Evolutionary conservation across 2,888 invertebrate genomes (phyloP), one percentile per base, ranked within the genome.

Genomic region (Sesia bembeciformis): DNA sequence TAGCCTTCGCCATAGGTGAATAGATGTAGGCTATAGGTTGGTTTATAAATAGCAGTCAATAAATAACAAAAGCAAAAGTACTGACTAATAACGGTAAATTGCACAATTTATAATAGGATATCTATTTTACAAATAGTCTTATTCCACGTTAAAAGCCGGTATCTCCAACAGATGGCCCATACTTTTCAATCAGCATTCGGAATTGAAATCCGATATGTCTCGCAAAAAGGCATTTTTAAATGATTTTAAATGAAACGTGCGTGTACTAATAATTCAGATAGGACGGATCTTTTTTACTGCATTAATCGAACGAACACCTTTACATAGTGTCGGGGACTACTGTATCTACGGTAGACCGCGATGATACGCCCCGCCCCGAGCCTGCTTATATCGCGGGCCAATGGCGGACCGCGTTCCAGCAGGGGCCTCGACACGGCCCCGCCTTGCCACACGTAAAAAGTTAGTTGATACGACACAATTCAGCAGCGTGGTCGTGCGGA

Each of bases 401-500:
- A 81, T 81, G 54, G 58, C 39, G 53, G 40, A 51, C 52, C 51
- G 55, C 42, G 56, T 40, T 8, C n/a, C 51, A 56, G 59, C 55
- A 65, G 66, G 63, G 63, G 52, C 56, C 53, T 56, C 56, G 51
- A 50, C 50, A 49, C 41, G 63, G 72, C 65, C 60, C 76, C 78
- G 72, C 78, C 77, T 68, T 52, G 53, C 40, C 54, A 50, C 53
- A 61, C 58, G 56, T 61, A 60, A 61, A 62, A 68, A 63, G 66
- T 76, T 73, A 83, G 83, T 83, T 67, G 62, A 60, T 64, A 64
- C 66, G 60, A 64, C 66, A 67, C 72, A 59, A 61, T 64, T 71
- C 78, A 65, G 70, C 56, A 60, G 75, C 67, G 66, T 63, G 72
- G 76, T 69, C 76, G 81, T 65, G 66, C 61, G 40, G 23, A 40